Evolutionary conservation across 2,113 vertebrate species (phyloP), one percentile per base, ranked within the genome.

Genomic region (Ptilorrhoa leucosticta): DNA sequence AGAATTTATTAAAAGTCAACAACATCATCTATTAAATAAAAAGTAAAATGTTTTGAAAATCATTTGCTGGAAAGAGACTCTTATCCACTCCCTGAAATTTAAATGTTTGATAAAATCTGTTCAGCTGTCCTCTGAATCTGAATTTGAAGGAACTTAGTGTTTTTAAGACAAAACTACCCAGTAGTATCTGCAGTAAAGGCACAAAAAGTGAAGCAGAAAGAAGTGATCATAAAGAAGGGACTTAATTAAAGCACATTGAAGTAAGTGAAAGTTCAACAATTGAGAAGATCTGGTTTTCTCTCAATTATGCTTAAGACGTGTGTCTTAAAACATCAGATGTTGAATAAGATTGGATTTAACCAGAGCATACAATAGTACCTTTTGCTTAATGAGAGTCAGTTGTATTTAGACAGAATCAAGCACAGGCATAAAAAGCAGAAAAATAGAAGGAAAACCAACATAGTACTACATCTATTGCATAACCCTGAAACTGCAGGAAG

Each of bases 11-110:
- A 13, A 64, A 66, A 84, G 24, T 27, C 24, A 81, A 39, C 4
- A 72, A 33, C 47, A 39, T 28, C 12, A 66, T 81, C 12, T 37
- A 56, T 16, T 31, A 68, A 78, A 60, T 50, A 89, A 71, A 78
- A 79, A 37, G 17, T 21, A 14, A 42, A 68, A 71, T 0, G 1
- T 23, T 85, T 83, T 79, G 13, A 65, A 89, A 82, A 80, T 18
- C 0, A 3, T 42, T 54, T 58, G 8, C 23, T 1, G 0, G 44
- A 60, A 91, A 70, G 8, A 51, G 0, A 60, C 6, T 3, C 1
- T 17, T 35, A 78, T 5, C 6, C 11, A 64, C 11, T 2, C 4
- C 60, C 54, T 45, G 15, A 68, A 64, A 78, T n/a, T 30, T 0
- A 82, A 84, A 60, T 61, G 37, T n/a, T 70, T 84, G 51, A 51